These are phyloP conservation scores for Ophion slaviceki DNA, from an alignment of 2,888 invertebrate species.

Conservation along the genomic window DNA sequence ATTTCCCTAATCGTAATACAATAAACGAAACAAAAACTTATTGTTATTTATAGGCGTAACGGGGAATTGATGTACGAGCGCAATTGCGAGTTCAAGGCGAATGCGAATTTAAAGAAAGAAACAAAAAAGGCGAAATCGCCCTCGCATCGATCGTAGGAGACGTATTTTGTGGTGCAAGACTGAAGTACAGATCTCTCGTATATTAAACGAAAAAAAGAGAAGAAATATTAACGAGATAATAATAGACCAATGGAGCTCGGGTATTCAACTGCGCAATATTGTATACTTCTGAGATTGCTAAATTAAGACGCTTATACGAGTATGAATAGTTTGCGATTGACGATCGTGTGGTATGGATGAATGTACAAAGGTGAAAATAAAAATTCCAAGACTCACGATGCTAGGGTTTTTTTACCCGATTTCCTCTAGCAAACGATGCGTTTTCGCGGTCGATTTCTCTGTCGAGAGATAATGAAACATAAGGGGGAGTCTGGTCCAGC, in stretches of 20 bases:
- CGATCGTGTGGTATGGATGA: conserved; percentile 61
- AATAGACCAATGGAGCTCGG: conserved; percentile 65
- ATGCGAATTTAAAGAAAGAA: conserved; percentile 19
- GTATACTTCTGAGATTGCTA: conserved; percentile 67
- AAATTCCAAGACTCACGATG: conserved; percentile 50
- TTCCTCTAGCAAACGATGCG: not conserved
- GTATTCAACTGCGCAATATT: conserved; percentile 66
- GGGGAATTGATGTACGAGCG: not conserved
- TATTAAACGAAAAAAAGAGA: conserved; percentile 28
- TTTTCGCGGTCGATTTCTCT: not conserved
- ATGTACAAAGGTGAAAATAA: conserved; percentile 74
- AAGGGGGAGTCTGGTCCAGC: too few species aligned
- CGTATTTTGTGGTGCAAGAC: conserved; percentile 72
- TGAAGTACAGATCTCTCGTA: conserved; percentile 71
- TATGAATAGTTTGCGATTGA: conserved; percentile 58
- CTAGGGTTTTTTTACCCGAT: not conserved
- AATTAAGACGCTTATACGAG: conserved; percentile 61
- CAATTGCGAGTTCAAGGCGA: conserved; percentile 58
- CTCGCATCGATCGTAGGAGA: conserved; percentile 38
- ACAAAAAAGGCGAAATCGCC: conserved; percentile 48
- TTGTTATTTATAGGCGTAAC: conserved; percentile 19
- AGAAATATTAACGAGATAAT: conserved; percentile 32
- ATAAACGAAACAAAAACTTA: not conserved
- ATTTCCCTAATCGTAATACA: conserved; percentile 54
- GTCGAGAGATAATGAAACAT: too few species aligned